These are phyloP conservation scores for Amazonetta brasiliensis DNA, from an alignment of 2,797 vertebrate species.

Conservation along the genomic window DNA sequence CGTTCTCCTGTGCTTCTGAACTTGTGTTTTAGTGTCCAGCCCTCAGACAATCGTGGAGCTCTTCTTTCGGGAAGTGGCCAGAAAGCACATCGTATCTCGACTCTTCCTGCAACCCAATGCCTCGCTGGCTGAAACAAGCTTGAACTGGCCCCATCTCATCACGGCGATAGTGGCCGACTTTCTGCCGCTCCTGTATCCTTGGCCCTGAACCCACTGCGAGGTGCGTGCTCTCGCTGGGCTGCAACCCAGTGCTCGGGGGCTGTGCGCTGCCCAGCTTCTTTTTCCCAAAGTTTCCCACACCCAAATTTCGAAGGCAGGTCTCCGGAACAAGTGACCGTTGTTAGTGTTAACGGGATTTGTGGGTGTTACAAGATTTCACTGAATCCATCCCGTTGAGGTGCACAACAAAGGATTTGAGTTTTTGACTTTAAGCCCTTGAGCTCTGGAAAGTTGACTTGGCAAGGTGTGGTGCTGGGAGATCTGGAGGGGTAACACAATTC, in stretches of 20 bases:
- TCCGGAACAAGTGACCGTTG: background rate
- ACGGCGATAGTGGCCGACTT: slow-evolving; percentile 86
- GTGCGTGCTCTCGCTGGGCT: background rate
- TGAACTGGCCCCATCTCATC: slow-evolving; percentile 89
- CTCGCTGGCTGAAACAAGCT: slow-evolving; percentile 75
- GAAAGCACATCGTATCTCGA: slow-evolving; percentile 86
- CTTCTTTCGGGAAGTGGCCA: slow-evolving; percentile 91
- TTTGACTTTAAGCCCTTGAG: slow-evolving; percentile 32
- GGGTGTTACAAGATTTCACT: background rate
- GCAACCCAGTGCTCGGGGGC: background rate
- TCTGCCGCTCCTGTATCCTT: slow-evolving; percentile 93
- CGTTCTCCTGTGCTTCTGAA: background rate
- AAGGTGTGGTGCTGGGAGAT: background rate
- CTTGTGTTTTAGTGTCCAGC: slow-evolving; percentile 79
- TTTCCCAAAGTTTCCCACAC: background rate
- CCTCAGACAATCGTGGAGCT: slow-evolving; percentile 93
- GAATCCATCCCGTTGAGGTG: background rate
- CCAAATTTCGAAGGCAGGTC: background rate
- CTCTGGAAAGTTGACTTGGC: background rate
- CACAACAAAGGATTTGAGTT: background rate
- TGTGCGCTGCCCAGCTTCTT: too few species aligned
- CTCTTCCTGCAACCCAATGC: slow-evolving; percentile 84
- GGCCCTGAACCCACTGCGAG: background rate
- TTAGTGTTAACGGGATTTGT: background rate
- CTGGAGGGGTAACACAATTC: background rate